phyloP scores from a whole-genome alignment of 2,797 vertebrate species.

The Acanthurus tractus region DNA sequence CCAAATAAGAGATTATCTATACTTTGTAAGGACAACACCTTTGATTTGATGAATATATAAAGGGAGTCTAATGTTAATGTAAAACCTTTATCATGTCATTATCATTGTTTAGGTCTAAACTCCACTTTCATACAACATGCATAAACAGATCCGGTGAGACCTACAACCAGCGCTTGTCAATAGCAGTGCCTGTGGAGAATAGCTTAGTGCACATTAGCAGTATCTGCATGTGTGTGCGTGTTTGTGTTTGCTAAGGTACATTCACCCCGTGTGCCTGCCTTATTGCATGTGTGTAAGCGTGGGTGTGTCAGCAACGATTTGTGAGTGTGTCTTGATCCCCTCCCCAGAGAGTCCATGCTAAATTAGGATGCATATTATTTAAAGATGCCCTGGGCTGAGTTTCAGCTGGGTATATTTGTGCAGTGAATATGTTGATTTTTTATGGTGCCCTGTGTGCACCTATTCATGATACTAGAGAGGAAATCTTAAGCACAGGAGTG shows the following conservation, averaged over 20 bases:
- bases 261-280: constrained; percentile 38
- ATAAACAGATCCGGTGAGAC: constrained; percentile 38
- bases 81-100: constrained; percentile 35
- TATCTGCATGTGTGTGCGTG: constrained; percentile 29
- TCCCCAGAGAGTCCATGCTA: constrained; percentile 73
- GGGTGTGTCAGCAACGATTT: constrained; percentile 75
- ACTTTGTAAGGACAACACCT: not conserved
- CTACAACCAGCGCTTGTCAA: constrained; percentile 19
- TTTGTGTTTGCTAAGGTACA: constrained; percentile 44
- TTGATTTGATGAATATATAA: too few relatives aligned
- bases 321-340: constrained; percentile 74
- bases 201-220: constrained; percentile 44
- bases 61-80: constrained; percentile 28
- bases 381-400: constrained; percentile 77
- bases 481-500: constrained; percentile 43
- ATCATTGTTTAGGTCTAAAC: constrained; percentile 18
- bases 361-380: constrained; percentile 83
- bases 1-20: constrained; percentile 1
- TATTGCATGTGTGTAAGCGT: constrained; percentile 51
- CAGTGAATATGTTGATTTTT: constrained; percentile 70
- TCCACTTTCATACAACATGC: constrained; percentile 15
- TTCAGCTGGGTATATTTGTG: constrained; percentile 73
- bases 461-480: constrained; percentile 52
- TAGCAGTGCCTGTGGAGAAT: constrained; percentile 58
- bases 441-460: constrained; percentile 47